Conservation (phyloP, 2,113 vertebrate species). For the Chloroceryle aenea region DNA sequence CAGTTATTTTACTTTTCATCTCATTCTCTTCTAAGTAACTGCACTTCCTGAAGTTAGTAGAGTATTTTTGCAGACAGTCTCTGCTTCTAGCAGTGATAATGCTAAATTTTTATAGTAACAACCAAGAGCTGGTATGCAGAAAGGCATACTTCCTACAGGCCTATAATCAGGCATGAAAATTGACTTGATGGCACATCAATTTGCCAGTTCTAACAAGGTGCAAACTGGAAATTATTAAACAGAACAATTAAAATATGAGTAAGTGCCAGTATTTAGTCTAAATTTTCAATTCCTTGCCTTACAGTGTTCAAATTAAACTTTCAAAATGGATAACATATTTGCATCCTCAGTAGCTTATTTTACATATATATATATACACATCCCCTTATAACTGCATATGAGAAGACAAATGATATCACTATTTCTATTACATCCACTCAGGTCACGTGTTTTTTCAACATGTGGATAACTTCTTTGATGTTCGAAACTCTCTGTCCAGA, state of each 20-base stretch:
- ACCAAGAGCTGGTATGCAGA: not conserved
- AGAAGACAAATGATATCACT: not conserved
- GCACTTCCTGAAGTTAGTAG: not conserved
- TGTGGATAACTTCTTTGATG: not conserved
- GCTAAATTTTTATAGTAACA: not conserved
- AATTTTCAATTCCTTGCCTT: not conserved
- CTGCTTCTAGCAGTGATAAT: not conserved
- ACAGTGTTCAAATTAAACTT: not conserved
- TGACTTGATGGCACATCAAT: not conserved
- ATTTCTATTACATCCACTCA: not conserved
- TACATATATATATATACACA: not conserved
- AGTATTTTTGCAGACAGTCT: not conserved
- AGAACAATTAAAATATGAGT: not conserved
- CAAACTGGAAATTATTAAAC: not conserved
- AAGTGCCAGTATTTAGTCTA: not conserved
- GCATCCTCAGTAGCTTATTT: not conserved
- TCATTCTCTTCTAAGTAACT: not conserved
- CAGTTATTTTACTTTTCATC: not conserved
- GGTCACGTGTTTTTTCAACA: not conserved
- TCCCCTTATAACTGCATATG: not conserved
- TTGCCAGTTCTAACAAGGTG: not conserved
- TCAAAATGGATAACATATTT: not conserved
- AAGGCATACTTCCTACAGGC: not conserved
- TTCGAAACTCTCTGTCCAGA: not conserved
- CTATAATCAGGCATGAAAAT: not conserved